phyloP scores from a whole-genome alignment of 2,888 invertebrate genomes.

The Pyrrhosoma nymphula region DNA sequence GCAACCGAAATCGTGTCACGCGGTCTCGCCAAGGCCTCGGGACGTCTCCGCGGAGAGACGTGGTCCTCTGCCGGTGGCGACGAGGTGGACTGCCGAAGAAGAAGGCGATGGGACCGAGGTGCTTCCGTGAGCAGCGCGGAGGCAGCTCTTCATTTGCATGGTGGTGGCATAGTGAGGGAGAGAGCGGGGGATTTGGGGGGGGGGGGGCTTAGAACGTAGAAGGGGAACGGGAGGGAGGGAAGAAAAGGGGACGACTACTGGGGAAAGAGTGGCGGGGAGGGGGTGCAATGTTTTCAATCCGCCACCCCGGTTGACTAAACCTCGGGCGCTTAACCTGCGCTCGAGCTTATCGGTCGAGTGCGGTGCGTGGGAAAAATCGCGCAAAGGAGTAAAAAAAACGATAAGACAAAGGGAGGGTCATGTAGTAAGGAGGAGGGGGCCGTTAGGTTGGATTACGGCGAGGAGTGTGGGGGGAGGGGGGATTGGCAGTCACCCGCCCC shows the following conservation, averaged over 20 bases:
- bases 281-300: conserved; percentile 30
- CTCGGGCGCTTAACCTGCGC: background rate
- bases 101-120: background rate
- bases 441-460: background rate
- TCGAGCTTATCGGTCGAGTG: conserved; percentile 59
- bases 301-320: conserved; percentile 20
- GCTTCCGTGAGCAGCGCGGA: conserved; percentile 38
- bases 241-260: background rate
- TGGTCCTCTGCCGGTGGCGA: conserved; percentile 24
- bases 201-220: background rate
- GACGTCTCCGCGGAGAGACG: conserved; percentile 9
- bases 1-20: background rate
- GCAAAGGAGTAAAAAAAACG: conserved; percentile 41
- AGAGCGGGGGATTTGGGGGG: conserved; percentile 40
- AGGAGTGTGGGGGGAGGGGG: conserved; percentile 17
- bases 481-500: conserved; percentile 33
- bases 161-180: background rate
- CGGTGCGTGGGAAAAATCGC: conserved; percentile 63
- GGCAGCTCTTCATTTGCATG: conserved; percentile 58
- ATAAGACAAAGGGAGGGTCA: background rate
- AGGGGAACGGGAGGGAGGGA: no score
- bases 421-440: background rate
- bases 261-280: conserved; percentile 16
- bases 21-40: background rate
- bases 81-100: conserved; percentile 18